Evolutionary conservation across 2,888 invertebrate genomes (phyloP).

Genomic region (Caenorhabditis wallacei): DNA sequence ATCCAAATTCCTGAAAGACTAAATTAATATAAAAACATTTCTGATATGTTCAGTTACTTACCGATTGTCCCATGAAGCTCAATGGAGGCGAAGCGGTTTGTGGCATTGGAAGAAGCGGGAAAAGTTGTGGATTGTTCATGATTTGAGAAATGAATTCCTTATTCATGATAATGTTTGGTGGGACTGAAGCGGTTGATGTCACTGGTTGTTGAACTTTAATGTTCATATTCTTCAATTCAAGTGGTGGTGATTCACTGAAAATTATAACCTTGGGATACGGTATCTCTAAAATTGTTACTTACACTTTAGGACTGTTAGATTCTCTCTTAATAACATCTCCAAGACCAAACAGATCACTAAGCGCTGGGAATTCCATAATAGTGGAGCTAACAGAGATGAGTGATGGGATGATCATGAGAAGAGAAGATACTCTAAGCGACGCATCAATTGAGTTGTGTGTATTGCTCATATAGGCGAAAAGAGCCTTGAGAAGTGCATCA

Average conservation of each 20-base stretch:
- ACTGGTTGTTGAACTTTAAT: constrained; percentile 26
- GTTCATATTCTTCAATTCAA: constrained; percentile 35
- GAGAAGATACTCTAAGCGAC: constrained; percentile 77
- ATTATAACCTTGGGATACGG: constrained; percentile 16
- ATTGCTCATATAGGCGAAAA: constrained; percentile 76
- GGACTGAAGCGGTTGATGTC: constrained; percentile 19
- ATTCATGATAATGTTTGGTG: constrained; percentile 50
- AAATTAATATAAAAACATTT: constrained; percentile 29
- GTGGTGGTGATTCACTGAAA: constrained; percentile 62
- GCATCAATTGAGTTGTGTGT: constrained; percentile 75
- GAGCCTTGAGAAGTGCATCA: constrained; percentile 77
- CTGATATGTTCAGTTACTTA: constrained; percentile 1
- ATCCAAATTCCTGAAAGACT: constrained; percentile 66
- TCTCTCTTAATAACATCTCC: constrained; percentile 69
- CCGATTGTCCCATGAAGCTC: constrained; percentile 42
- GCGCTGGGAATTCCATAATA: constrained; percentile 66
- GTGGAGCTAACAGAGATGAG: constrained; percentile 72
- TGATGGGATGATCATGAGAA: constrained; percentile 80
- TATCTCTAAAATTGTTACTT: constrained; percentile 12
- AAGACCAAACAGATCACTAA: constrained; percentile 77
- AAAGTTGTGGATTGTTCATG: constrained; percentile 55
- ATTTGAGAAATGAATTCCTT: constrained; percentile 59
- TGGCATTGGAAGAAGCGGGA: constrained; percentile 48
- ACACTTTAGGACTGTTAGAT: constrained; percentile 45
- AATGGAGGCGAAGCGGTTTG: constrained; percentile 45